Evolutionary conservation across 2,797 vertebrate genomes (phyloP).

Genomic region (Hafferia zeledoni): DNA sequence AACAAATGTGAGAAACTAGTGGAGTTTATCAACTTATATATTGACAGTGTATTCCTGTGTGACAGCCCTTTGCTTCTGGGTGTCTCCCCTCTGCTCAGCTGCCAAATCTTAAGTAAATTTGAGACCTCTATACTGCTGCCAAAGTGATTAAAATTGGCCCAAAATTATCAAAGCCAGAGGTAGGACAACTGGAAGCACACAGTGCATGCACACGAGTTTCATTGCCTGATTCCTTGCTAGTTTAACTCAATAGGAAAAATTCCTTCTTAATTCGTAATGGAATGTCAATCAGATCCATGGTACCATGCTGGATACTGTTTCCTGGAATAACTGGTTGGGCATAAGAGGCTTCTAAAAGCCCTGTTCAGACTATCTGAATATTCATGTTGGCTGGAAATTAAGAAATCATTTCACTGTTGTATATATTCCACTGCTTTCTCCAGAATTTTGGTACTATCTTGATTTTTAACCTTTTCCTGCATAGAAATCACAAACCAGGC

Average conservation of each 20-base stretch:
- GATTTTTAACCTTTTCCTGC: not conserved
- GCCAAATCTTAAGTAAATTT: not conserved
- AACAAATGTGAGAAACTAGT: not conserved
- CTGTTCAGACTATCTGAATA: not conserved
- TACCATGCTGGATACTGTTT: not conserved
- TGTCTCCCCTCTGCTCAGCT: not conserved
- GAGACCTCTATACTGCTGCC: fast-evolving
- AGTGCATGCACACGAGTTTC: fast-evolving
- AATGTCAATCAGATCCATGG: not conserved
- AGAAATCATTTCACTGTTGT: not conserved
- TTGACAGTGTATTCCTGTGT: not conserved
- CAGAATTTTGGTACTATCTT: not conserved
- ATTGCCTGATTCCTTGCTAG: not conserved
- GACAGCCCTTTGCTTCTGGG: not conserved
- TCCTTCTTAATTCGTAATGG: not conserved
- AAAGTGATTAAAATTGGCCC: not conserved
- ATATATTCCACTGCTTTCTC: not conserved
- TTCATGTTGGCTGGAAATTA: not conserved
- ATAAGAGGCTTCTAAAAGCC: not conserved
- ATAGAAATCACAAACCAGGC: not conserved
- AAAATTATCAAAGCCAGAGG: not conserved
- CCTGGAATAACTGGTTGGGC: not conserved
- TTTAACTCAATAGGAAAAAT: not conserved
- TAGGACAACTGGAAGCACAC: not conserved
- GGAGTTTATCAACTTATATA: not conserved